Percentiles rank a stretch among this genome's conserved stretches.
These are phyloP conservation scores for Conus betulinus DNA, from an alignment of 1,140 invertebrate genomes.

Conservation along the genomic window DNA sequence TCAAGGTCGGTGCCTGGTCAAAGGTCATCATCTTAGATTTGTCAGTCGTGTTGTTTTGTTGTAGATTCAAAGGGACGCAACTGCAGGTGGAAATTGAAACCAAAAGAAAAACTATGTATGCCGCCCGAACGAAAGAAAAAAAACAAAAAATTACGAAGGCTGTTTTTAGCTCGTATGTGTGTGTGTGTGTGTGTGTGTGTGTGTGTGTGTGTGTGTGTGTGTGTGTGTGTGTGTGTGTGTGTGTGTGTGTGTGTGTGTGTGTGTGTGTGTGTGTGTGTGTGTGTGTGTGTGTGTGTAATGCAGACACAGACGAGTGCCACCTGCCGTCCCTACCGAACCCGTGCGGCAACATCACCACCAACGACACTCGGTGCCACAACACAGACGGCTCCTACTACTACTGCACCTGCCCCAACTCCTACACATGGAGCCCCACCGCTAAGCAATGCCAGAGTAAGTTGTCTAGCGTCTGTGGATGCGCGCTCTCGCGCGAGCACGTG, in stretches of 20 bases:
- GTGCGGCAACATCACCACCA: neutral
- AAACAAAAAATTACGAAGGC: too few species aligned
- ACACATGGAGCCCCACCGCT: neutral
- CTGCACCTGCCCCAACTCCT: neutral
- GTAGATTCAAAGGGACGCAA: neutral
- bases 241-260: too few species aligned
- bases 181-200: conserved; percentile 15
- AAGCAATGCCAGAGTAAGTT: neutral
- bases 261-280: neutral
- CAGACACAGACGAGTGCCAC: neutral
- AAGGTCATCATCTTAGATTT: neutral
- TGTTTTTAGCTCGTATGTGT: neutral
- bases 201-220: conserved; percentile 15
- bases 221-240: neutral
- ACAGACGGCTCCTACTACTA: neutral
- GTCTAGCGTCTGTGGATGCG: too few species aligned
- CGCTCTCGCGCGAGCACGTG: too few species aligned
- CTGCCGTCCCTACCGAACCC: neutral
- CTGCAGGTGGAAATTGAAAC: too few species aligned
- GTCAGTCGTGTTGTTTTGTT: neutral
- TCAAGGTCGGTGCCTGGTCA: conserved; percentile 11
- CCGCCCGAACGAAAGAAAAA: too few species aligned
- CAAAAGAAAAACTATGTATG: neutral
- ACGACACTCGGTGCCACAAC: neutral
- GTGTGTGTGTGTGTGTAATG: neutral